Percentiles rank a stretch among this genome's conserved stretches.
Conservation (phyloP, 1,140 invertebrate species). For the Rhopalosiphum padi region DNA sequence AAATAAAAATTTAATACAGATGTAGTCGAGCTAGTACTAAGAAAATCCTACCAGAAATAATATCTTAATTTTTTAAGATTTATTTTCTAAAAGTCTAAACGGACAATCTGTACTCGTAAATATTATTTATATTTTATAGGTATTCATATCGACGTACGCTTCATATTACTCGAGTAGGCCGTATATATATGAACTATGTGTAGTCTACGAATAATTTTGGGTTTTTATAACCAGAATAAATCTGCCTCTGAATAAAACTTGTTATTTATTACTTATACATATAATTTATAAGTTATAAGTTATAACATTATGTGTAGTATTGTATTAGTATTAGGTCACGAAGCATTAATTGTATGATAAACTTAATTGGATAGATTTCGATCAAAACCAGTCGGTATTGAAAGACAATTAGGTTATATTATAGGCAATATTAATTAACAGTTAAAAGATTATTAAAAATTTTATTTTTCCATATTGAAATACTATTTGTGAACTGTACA, state of each 20-base stretch:
- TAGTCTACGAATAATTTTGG: background rate
- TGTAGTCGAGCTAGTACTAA: background rate
- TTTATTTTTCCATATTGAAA: background rate
- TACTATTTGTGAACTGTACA: background rate
- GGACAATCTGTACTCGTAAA: background rate
- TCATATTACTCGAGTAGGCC: background rate
- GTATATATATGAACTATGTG: background rate
- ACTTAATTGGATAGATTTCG: background rate
- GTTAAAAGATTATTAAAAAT: background rate
- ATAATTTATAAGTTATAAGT: background rate
- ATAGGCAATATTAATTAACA: background rate
- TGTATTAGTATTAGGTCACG: background rate
- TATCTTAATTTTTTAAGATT: background rate
- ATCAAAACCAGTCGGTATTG: background rate
- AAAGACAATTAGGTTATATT: background rate
- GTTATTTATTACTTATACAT: background rate
- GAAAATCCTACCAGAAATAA: background rate
- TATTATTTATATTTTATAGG: background rate
- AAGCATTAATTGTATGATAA: conserved; percentile 1
- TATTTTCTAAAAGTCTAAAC: background rate
- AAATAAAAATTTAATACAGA: background rate
- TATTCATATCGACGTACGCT: no score
- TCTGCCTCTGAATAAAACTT: background rate
- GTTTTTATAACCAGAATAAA: background rate
- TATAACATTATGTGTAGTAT: background rate